These are phyloP conservation scores for Protonibea diacanthus DNA, from an alignment of 2,797 vertebrate genomes.

Conservation along the genomic window DNA sequence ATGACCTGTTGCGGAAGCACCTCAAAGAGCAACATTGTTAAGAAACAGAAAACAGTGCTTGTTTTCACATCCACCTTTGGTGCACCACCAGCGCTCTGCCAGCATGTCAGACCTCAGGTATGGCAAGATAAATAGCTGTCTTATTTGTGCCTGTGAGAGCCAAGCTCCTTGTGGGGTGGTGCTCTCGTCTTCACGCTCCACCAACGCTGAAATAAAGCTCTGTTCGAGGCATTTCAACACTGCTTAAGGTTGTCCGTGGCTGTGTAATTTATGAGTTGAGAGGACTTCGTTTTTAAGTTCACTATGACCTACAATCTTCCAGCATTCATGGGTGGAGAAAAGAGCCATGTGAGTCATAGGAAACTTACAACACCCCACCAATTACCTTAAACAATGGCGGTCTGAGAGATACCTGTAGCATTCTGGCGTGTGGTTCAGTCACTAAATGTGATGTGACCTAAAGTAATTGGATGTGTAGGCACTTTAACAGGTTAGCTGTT, in stretches of 20 bases:
- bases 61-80: conserved; percentile 70
- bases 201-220: conserved; percentile 87
- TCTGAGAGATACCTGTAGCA: conserved; percentile 65
- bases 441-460: conserved; percentile 56
- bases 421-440: conserved; percentile 50
- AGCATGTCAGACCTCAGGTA: conserved; percentile 82
- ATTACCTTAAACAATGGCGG: conserved; percentile 76
- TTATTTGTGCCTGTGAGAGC: conserved; percentile 79
- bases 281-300: conserved; percentile 81
- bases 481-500: conserved; percentile 62
- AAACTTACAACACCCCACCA: conserved; percentile 83
- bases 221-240: conserved; percentile 87
- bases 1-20: conserved; percentile 64
- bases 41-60: conserved; percentile 64
- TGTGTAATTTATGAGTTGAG: conserved; percentile 87
- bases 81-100: conserved; percentile 65
- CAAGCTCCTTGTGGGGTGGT: conserved; percentile 81
- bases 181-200: conserved; percentile 84
- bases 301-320: conserved; percentile 80
- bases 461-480: conserved; percentile 54
- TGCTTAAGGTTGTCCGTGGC: conserved; percentile 86
- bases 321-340: conserved; percentile 83
- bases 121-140: conserved; percentile 78
- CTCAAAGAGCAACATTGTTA: conserved; percentile 63
- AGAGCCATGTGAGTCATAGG: conserved; percentile 82